Base-by-base conservation (phyloP, 2,113 vertebrate genomes). In the Coptodon bakossiorum region DNA sequence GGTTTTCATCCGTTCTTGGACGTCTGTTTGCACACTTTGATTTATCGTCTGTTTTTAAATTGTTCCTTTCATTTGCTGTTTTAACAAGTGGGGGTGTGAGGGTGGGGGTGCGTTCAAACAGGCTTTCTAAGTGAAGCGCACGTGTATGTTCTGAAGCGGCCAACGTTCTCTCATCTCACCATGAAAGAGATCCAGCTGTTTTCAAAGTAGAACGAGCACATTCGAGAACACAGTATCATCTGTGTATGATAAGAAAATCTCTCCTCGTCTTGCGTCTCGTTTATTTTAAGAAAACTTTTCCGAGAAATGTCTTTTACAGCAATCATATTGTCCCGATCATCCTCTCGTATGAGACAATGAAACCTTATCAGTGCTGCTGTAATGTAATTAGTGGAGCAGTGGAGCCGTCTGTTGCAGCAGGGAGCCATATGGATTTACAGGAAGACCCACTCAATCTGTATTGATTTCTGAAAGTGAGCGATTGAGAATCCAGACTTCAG, bases 381-480 rank as follows among this genome's bases (percentile, higher is more conserved):
- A 84, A 90, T 63, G 14, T 79, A 68, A 91, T 93, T 89, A 93
- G 82, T 6, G 66, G 29, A 73, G 56, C 66, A 3, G 68, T 9
- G 48, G 68, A 86, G 82, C 38, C 31, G 50, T 86, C 68, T 83
- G 85, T 31, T 63, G 36, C 79, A 22, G 80, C 88, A 52, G 40
- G 85, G 7, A 82, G 38, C 80, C 82, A 38, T 52, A 84, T 90
- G 91, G 90, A 87, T 85, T 85, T 81, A 80, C 83, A 87, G 86
- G 82, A 84, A 91, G 85, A 84, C 24, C 50, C 81, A 54, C 80
- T 94, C 86, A 76, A 57, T 66, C 52, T 83, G 43, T 85, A 92
- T 93, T 43, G 90, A 94, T 93, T 80, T 53, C 36, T 84, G 79
- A 81, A 87, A 91, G 88, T 83, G 88, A 73, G 76, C 48, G n/a